Percentiles rank a stretch among this genome's conserved stretches.
phyloP scores from a whole-genome alignment of 2,113 vertebrate species.

The Pseudorectes ferrugineus region DNA sequence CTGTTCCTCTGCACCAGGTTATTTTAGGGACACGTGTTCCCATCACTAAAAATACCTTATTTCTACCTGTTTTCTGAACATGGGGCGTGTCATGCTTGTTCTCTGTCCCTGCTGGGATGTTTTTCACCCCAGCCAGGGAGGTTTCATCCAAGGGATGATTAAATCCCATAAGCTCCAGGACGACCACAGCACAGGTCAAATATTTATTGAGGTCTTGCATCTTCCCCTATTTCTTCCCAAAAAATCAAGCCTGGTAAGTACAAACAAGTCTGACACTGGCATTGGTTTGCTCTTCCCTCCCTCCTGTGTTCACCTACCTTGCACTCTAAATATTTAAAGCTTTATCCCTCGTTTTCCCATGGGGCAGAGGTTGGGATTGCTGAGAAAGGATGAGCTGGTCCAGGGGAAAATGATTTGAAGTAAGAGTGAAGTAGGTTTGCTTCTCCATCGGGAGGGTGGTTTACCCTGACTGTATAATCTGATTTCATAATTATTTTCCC shows the following conservation, averaged over 20 bases:
- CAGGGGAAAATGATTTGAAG: background rate
- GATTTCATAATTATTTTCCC: background rate
- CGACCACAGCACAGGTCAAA: background rate
- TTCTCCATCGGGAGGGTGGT: background rate
- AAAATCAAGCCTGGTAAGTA: background rate
- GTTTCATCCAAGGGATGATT: background rate
- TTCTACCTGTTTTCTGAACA: background rate
- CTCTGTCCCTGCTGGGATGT: background rate
- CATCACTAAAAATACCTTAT: accelerated
- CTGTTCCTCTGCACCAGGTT: background rate
- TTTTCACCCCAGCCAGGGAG: background rate
- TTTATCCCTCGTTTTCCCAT: accelerated
- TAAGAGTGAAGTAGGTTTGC: background rate
- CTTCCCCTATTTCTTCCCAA: background rate
- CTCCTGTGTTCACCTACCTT: background rate
- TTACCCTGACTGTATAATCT: background rate
- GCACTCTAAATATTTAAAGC: background rate
- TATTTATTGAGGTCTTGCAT: background rate
- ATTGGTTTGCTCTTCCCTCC: background rate
- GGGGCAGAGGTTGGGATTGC: background rate
- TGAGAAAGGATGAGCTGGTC: background rate
- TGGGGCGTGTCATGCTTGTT: accelerated
- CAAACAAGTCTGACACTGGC: background rate
- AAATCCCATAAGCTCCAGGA: background rate
- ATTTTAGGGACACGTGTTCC: accelerated